Base-by-base conservation (phyloP, 2,888 invertebrate species). In the Achlya flavicornis region DNA sequence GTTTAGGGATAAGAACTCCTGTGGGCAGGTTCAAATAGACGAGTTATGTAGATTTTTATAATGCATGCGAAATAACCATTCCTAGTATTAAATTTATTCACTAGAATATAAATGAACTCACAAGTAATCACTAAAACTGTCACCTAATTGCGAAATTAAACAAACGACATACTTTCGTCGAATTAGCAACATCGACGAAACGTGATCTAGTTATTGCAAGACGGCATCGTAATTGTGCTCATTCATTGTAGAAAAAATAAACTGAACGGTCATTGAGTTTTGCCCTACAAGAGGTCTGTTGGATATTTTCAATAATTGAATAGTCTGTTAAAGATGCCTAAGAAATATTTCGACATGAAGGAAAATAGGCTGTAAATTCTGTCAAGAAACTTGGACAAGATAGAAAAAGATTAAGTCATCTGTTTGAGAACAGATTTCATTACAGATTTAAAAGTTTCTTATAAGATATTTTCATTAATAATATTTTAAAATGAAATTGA, bases 201-300 rank as follows among this genome's bases (percentile, higher is more conserved):
- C 53, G 53, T 53, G 53, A 53, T 19, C 53, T 16, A 53, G 19
- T 53, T 53, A 53, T 53, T 53, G 19, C 53, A 53, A 46, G n/a
- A 7, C 19, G 16, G 2, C 8, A 19, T 19, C 10, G 53, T 16
- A 53, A 3, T 19, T 53, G 16, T 53, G 48, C 16, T 7, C 48
- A 48, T 48, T 48, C 16, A 48, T 48, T 48, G 48, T 48, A 7
- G n/a, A 46, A 48, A 19, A 53, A 53, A 53, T 8, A 53, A 19
- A 53, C 3, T 14, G 48, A 7, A 53, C 53, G 53, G 53, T 19
- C 53, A 19, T 53, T 53, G 53, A 53, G 53, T 6, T 53, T 53
- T 19, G 6, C 53, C 19, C 53, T 10, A 53, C 53, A 7, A 46
- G 46, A n/a, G n/a, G 46, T 46, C 46, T 53, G 7, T n/a, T 16